Base-by-base conservation (phyloP, 2,797 vertebrate genomes). In the Botia kubotai region DNA sequence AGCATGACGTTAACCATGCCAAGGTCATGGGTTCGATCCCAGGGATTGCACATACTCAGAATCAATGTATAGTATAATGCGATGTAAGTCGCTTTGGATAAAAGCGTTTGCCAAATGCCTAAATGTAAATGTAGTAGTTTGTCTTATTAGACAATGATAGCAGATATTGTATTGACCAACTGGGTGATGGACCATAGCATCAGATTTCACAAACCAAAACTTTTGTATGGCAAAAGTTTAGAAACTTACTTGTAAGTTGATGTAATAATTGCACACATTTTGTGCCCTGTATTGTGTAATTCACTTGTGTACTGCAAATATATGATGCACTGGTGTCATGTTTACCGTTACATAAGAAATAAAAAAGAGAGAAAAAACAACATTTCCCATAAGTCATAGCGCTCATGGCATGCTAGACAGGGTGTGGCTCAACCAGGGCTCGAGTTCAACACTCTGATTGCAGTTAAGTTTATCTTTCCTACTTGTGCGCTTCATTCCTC, bases 351-450 rank as follows among this genome's bases (percentile, higher is more conserved):
- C 21, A 11, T n/a, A 53, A 0, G 4, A 53, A 79, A 53, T 6
- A 12, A 21, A 71, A 14, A 46, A 14, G 0, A 69, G 58, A 52
- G 8, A 0, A 65, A 71, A 79, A 80, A 80, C 78, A 29, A 36
- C 36, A 74, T 13, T 80, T 29, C 78, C 78, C 71, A 80, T 2
- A 74, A 80, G 16, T 55, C 78, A 16, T 14, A 23, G 70, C 76
- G 53, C 33, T 14, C 14, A 14, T 29, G 58, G 0, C 0, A 29
- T 1, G 11, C 33, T 13, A 57, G 57, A 33, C 14, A 72, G 70
- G 78, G 70, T 73, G 78, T 73, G 71, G 78, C 26, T 74, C 21
- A 29, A 13, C 23, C 60, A 63, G 60, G 16, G 26, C 4, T 26
- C 13, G 13, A 16, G 14, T 63, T 33, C 14, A 58, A 57, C n/a